Base-by-base conservation (phyloP, 1,140 invertebrate species). In the Dolichoris vasculosae region DNA sequence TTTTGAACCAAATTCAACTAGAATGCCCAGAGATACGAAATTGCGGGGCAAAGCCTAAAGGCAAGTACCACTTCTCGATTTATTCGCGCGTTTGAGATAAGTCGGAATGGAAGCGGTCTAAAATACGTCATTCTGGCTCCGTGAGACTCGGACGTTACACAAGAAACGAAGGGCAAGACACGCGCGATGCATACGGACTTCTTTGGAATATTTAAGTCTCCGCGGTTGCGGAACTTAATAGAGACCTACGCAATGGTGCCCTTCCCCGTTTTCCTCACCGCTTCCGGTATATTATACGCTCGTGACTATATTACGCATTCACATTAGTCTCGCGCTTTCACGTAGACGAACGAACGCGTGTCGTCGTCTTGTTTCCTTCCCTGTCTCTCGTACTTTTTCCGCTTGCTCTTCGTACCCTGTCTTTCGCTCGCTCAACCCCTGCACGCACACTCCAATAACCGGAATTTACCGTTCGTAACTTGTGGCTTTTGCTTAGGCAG, bases 391-490 rank as follows among this genome's bases (percentile, higher is more conserved):
- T 20, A 8, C 7, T 38, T 43, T 40, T 30, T 20, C 26, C 23
- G 7, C 64, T 73, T 9, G 1, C 64, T 6, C 17, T 30, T 30
- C 43, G 9, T 7, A 35, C 32, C 8, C 20, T 17, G 23, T 15
- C 40, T 2, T 20, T 63, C 63, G 38, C 46, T 55, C 77, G 15
- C 35, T n/a, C 59, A 17, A 15, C 9, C 46, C 30, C 17, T 30
- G 0, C 30, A 6, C 75, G n/a, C 15, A 26, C 13, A 30, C 40
- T 51, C 30, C 35, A 40, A 43, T 64, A 48, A 71, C 79, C 59
- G 59, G 78, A 80, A 67, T 80, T 80, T 80, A 80, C 78, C 78
- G 78, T 80, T 80, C 23, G 38, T 40, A n/a, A 43, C 69, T 73
- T 11, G 69, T 73, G 69, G 69, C 35, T 43, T 43, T 73, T 73